Evolutionary conservation across 2,113 vertebrate species (phyloP).

Genomic region (Pygoscelis adeliae): DNA sequence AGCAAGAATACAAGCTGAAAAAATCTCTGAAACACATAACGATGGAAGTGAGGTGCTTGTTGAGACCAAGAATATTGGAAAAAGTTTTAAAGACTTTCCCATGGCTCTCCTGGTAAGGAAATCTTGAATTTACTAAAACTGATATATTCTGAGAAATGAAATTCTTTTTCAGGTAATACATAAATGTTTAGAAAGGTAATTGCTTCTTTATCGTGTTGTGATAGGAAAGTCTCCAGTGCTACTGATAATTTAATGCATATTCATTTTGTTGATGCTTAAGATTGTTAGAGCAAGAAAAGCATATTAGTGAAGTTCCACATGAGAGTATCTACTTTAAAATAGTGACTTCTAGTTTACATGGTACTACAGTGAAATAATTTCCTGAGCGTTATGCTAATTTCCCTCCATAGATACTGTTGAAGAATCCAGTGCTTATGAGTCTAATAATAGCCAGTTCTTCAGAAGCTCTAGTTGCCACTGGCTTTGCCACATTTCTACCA

Average conservation of each 20-base stretch:
- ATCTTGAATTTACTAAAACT: background rate
- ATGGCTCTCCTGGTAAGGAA: slow-evolving; percentile 74
- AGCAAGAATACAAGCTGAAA: slow-evolving; percentile 70
- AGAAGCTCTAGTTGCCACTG: slow-evolving; percentile 79
- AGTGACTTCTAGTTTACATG: background rate
- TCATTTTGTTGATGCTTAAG: background rate
- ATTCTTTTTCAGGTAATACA: background rate
- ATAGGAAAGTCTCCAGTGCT: background rate
- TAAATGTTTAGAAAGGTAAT: background rate
- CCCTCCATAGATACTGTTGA: slow-evolving; percentile 71
- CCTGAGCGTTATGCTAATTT: background rate
- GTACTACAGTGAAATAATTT: background rate
- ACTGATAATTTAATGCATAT: background rate
- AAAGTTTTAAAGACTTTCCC: slow-evolving; percentile 77
- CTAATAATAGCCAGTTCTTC: slow-evolving; percentile 75
- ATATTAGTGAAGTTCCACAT: background rate
- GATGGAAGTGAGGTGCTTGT: slow-evolving; percentile 33
- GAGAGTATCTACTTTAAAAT: background rate
- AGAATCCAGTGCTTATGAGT: slow-evolving; percentile 80
- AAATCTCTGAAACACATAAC: slow-evolving; percentile 75
- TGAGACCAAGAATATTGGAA: slow-evolving; percentile 63
- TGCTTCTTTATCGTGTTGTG: background rate
- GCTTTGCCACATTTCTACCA: slow-evolving; percentile 83
- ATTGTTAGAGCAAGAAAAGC: background rate
- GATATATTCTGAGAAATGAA: background rate